Evolutionary conservation across 2,113 vertebrate species (phyloP).

Genomic region (Bos taurus): ARS-UCD2.0 NC_037335.1:90493001-90493500

Average conservation of each 20-base stretch:
- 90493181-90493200: background rate
- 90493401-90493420: background rate
- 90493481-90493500: slow-evolving; percentile 16
- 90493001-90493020: background rate
- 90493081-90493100: background rate
- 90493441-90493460: background rate
- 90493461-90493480: background rate
- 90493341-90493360: background rate
- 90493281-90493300: background rate
- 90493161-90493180: background rate
- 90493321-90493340: slow-evolving; percentile 19
- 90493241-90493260: background rate
- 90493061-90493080: background rate
- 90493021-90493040: background rate
- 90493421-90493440: background rate
- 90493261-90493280: background rate
- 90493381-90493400: background rate
- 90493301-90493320: background rate
- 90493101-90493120: background rate
- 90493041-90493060: background rate
- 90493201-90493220: background rate
- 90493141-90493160: slow-evolving; percentile 13
- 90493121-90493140: background rate
- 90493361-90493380: background rate
- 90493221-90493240: background rate